phyloP scores from a whole-genome alignment of 2,888 invertebrate species.

The Drosophila kanekoi region DNA sequence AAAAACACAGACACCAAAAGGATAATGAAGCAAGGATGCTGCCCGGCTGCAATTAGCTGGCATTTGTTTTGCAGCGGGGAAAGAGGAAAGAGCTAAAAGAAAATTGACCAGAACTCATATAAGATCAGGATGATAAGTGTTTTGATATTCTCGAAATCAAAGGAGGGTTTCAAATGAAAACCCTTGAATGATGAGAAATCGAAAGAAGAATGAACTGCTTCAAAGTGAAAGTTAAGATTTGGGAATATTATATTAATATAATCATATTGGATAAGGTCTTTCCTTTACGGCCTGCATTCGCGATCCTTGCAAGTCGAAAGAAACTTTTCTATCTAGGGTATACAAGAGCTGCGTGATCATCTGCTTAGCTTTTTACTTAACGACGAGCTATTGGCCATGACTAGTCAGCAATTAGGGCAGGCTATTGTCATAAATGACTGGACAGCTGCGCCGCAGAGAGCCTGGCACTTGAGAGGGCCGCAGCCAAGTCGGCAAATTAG shows the following conservation, averaged over 20 bases:
- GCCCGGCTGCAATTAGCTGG: constrained; percentile 53
- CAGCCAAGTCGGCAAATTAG: constrained; percentile 57
- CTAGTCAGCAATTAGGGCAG: constrained; percentile 74
- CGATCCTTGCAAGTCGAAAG: too few species aligned
- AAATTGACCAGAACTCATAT: constrained; percentile 21
- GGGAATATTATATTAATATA: not conserved
- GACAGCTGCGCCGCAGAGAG: constrained; percentile 50
- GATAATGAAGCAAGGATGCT: constrained; percentile 50
- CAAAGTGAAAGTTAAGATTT: not conserved
- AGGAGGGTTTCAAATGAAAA: not conserved
- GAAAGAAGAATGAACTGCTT: too few species aligned
- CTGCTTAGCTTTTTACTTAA: constrained; percentile 9
- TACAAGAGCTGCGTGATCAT: not conserved
- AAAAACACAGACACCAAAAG: constrained; percentile 4
- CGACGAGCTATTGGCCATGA: constrained; percentile 50
- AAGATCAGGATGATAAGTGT: constrained; percentile 16
- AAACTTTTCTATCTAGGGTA: not conserved
- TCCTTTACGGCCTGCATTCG: not conserved
- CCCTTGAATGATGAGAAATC: not conserved
- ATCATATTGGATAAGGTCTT: not conserved
- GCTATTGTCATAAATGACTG: constrained; percentile 56
- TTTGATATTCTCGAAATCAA: constrained; percentile 9
- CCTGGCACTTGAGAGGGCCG: constrained; percentile 19
- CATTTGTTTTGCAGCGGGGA: constrained; percentile 38
- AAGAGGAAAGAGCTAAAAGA: not conserved